Percentiles rank a stretch among this genome's conserved stretches.
These are phyloP conservation scores for Heliconius nattereri DNA, from an alignment of 1,140 invertebrate species.

Conservation along the genomic window DNA sequence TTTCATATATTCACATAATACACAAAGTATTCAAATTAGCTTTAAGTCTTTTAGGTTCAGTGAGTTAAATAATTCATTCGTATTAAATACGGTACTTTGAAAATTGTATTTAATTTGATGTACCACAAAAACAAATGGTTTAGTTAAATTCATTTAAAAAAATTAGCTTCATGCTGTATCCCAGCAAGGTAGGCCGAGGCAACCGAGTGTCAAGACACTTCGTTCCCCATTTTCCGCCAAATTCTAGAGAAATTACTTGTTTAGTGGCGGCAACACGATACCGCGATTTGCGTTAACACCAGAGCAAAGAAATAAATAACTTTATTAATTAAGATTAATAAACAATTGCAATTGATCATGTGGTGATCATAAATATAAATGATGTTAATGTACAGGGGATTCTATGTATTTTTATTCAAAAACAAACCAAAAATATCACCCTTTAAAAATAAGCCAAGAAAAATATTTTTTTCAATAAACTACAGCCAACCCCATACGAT, in stretches of 20 bases:
- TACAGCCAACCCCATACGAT: slow-evolving; percentile 26
- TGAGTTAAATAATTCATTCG: not conserved
- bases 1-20: not conserved
- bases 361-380: not conserved
- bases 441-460: not conserved
- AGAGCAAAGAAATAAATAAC: no score
- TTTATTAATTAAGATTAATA: not conserved
- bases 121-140: no score
- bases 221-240: no score
- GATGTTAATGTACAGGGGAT: not conserved
- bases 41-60: no score
- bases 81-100: not conserved
- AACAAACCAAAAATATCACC: not conserved
- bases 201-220: no score
- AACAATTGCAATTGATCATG: not conserved
- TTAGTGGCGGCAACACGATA: no score
- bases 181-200: no score
- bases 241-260: no score
- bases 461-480: slow-evolving; percentile 4
- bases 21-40: not conserved
- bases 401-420: not conserved
- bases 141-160: no score
- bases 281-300: no score
- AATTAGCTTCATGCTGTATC: no score
- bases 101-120: not conserved